These are phyloP conservation scores for Epirrhoe alternata DNA, from an alignment of 2,888 invertebrate species.

Conservation along the genomic window DNA sequence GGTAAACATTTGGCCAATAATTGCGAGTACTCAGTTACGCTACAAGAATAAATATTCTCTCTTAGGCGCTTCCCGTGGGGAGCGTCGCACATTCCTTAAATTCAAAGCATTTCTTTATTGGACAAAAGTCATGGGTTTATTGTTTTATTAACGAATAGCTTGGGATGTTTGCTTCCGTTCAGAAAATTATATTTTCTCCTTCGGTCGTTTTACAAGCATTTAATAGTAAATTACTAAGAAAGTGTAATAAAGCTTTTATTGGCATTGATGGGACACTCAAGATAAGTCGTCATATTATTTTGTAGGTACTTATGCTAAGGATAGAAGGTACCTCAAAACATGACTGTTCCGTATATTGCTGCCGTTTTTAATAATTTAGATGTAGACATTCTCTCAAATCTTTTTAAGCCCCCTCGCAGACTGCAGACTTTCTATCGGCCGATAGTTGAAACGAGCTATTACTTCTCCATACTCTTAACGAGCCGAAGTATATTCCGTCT, in stretches of 20 bases:
- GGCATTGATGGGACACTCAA: constrained; percentile 17
- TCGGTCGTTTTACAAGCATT: constrained; percentile 31
- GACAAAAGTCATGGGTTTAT: constrained; percentile 71
- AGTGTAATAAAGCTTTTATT: constrained; percentile 31
- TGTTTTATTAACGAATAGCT: constrained; percentile 76
- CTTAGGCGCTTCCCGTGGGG: constrained; percentile 55
- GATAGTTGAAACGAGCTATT: too few relatives aligned
- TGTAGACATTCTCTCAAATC: too few relatives aligned
- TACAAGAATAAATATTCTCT: constrained; percentile 75
- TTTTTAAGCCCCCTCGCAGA: too few relatives aligned
- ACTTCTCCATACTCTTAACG: too few relatives aligned
- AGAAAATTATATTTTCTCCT: constrained; percentile 40
- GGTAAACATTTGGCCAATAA: constrained; percentile 82
- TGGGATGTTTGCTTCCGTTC: constrained; percentile 46
- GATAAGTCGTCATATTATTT: constrained; percentile 2
- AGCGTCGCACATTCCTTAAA: constrained; percentile 68
- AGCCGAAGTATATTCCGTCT: too few relatives aligned
- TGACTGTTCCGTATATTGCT: not conserved
- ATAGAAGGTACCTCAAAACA: not conserved
- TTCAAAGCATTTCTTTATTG: constrained; percentile 78
- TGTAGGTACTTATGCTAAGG: not conserved
- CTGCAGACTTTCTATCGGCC: too few relatives aligned
- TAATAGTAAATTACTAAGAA: constrained; percentile 27
- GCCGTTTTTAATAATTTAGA: not conserved
- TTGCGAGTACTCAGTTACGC: constrained; percentile 78